Conservation (phyloP, 2,888 invertebrate species). For the Pachymerium ferrugineum region DNA sequence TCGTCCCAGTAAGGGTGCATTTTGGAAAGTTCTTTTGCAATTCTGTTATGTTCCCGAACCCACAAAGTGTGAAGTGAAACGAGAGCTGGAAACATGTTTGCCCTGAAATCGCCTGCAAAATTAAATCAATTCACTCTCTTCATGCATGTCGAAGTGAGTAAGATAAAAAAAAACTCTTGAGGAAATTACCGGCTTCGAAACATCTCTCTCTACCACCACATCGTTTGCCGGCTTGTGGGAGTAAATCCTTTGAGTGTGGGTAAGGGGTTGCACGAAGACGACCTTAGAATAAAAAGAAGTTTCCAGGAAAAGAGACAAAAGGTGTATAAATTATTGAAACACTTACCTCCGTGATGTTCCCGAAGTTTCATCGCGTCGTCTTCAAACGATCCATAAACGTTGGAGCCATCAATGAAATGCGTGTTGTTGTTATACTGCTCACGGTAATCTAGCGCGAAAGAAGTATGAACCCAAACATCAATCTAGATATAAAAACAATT, state of each 20-base stretch:
- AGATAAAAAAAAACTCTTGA: neutral
- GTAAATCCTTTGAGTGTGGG: conserved; percentile 60
- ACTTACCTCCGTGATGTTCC: conserved; percentile 36
- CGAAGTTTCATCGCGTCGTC: conserved; percentile 35
- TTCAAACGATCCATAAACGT: conserved; percentile 38
- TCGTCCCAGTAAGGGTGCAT: conserved; percentile 92
- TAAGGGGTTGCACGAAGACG: conserved; percentile 19
- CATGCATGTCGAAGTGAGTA: neutral
- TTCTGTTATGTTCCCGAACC: conserved; percentile 84
- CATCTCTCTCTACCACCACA: conserved; percentile 68
- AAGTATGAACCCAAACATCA: neutral
- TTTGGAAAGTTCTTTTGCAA: conserved; percentile 66
- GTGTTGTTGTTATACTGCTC: conserved; percentile 39
- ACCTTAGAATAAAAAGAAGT: conserved; percentile 31
- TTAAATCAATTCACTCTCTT: neutral
- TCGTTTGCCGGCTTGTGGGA: conserved; percentile 53
- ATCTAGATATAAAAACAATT: neutral
- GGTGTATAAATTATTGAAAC: too few relatives aligned
- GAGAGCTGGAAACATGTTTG: conserved; percentile 82
- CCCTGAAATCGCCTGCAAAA: conserved; percentile 74
- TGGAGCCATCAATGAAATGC: conserved; percentile 39
- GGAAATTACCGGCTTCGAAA: conserved; percentile 71
- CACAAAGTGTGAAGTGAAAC: conserved; percentile 86
- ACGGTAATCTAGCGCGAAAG: conserved; percentile 36
- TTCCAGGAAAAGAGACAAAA: too few relatives aligned